These are phyloP conservation scores for Miltochrista miniata DNA, from an alignment of 2,888 invertebrate genomes.

Conservation along the genomic window DNA sequence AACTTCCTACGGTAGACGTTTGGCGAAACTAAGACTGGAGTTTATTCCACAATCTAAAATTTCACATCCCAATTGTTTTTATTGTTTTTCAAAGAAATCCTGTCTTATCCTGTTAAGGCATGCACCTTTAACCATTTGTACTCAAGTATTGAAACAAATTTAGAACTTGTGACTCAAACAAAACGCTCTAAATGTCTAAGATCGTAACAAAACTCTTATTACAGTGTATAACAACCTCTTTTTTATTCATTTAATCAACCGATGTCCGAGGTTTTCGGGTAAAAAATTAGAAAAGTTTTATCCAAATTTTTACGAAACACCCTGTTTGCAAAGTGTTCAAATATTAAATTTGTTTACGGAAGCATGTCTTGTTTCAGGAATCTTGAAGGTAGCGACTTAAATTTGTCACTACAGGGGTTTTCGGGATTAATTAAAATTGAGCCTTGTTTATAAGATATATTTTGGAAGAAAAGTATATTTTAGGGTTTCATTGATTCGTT, in stretches of 20 bases:
- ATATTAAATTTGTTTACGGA: constrained; percentile 60
- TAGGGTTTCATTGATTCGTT: too few species aligned
- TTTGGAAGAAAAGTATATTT: too few species aligned
- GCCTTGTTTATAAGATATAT: constrained; percentile 1
- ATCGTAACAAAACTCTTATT: constrained; percentile 20
- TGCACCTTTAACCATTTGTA: too few species aligned
- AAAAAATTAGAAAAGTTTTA: constrained; percentile 63
- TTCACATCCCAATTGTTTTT: too few species aligned
- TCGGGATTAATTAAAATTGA: constrained; percentile 6
- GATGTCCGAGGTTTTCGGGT: constrained; percentile 33
- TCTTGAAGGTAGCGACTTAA: constrained; percentile 20
- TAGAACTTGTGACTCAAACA: constrained; percentile 5
- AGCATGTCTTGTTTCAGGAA: constrained; percentile 36
- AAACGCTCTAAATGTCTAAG: constrained; percentile 23
- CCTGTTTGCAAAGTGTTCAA: constrained; percentile 51
- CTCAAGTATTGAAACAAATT: too few species aligned
- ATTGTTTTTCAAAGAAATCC: too few species aligned
- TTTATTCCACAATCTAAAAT: too few species aligned
- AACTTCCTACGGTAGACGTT: too few species aligned
- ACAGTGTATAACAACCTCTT: constrained; percentile 23
- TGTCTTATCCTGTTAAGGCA: too few species aligned
- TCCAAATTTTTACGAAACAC: constrained; percentile 37
- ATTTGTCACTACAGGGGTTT: constrained; percentile 19
- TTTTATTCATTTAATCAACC: constrained; percentile 41
- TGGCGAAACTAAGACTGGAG: too few species aligned